Evolutionary conservation across 2,113 vertebrate genomes (phyloP), one percentile per base, ranked within the genome.

Genomic region (Limnothrissa miodon): DNA sequence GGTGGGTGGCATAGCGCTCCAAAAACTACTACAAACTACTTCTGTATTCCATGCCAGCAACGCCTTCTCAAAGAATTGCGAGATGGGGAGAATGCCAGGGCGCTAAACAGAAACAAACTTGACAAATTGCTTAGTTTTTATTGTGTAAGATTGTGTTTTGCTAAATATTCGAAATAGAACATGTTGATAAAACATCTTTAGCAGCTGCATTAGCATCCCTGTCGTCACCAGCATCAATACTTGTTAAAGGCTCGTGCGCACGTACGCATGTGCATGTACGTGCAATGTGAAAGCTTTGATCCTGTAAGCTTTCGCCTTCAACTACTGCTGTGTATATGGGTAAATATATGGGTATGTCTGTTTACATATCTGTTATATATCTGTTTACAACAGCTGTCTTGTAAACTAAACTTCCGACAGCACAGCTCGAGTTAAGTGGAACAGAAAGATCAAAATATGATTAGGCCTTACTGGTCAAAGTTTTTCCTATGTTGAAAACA

Each of bases 51-150:
- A 74, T 36, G 29, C 66, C 66, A 74, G 29, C 66, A 17, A 74
- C 66, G 66, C 66, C 66, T 74, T 74, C 66, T 74, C 66, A 74
- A 74, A 62, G 2, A 62, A 62, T 25, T 62, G 59, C n/a, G 59
- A 74, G 29, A 1, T 74, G 29, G 29, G 17, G 66, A 36, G 66
- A 74, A 74, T 74, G 66, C 29, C 15, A 15, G 15, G 2, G 33
- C 29, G 66, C 13, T 10, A 74, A 74, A 15, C 10, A 3, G 29
- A 74, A 74, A 13, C 2, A 74, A 74, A 74, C 66, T 11, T 70
- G 1, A 36, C 33, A 36, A 36, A 29, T 74, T 42, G 42, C 42
- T 4, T 17, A 15, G 59, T 0, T 10, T 66, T 66, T 2, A 11
- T 11, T 66, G 59, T 11, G 33, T 10, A 62, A 4, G 25, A 5